Evolutionary conservation across 2,888 invertebrate genomes (phyloP).

Genomic region (Geotrupes spiniger): DNA sequence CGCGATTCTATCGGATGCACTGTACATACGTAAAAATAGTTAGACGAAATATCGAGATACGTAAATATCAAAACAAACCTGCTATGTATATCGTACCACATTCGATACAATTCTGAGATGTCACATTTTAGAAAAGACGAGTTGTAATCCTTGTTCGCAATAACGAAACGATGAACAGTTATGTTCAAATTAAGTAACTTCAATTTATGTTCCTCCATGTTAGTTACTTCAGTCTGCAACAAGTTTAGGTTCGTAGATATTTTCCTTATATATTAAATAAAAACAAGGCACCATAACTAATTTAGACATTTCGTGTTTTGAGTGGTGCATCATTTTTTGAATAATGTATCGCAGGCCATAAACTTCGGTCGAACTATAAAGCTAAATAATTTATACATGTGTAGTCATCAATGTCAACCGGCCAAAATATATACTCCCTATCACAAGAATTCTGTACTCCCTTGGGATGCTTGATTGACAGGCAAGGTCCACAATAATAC

Average conservation of each 20-base stretch:
- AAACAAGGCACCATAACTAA: no score
- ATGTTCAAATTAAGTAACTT: constrained; percentile 59
- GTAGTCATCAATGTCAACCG: constrained; percentile 44
- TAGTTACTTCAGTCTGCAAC: constrained; percentile 57
- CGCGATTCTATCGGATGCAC: constrained; percentile 69
- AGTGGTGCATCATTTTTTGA: no score
- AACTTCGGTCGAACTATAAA: constrained; percentile 32
- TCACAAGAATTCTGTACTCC: no score
- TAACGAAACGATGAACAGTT: constrained; percentile 57
- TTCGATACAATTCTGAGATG: constrained; percentile 63
- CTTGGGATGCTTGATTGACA: no score
- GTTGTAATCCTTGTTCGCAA: constrained; percentile 49
- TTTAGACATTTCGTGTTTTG: no score
- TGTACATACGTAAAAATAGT: constrained; percentile 36
- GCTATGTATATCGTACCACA: constrained; percentile 69
- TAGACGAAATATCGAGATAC: background rate
- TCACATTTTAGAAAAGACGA: constrained; percentile 61
- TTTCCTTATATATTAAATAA: no score
- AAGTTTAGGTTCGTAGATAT: no score
- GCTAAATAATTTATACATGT: constrained; percentile 49
- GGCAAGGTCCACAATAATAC: no score
- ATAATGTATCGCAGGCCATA: no score
- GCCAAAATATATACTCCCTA: constrained; percentile 34
- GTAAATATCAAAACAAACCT: constrained; percentile 53
- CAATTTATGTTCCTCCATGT: constrained; percentile 53